Base-by-base conservation (phyloP, 2,797 vertebrate species). In the Halcyon leucocephala region DNA sequence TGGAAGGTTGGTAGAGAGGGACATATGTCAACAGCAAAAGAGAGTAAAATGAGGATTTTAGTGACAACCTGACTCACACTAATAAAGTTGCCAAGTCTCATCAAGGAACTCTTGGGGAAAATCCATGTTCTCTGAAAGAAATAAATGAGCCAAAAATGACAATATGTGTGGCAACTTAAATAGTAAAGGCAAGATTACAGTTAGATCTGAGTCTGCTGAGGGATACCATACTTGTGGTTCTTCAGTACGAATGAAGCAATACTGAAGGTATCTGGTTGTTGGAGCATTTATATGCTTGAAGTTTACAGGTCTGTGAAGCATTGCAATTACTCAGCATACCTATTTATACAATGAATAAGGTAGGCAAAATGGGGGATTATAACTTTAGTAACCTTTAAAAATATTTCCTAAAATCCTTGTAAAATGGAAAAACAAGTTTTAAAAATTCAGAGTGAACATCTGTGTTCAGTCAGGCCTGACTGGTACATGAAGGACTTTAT, bases 61-160 rank as follows among this genome's bases (percentile, higher is more conserved):
- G 58, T 74, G 55, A 72, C 42, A 90, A 22, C 19, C 12, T 74
- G 37, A 37, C 46, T 90, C 16, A 9, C 48, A 76, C 6, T 81
- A 46, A 82, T 71, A 52, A 20, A 86, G 52, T 89, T 95, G 35
- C 25, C 14, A 94, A 91, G 88, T 88, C 52, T 97, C 31, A 83
- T 96, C 86, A 92, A 91, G 42, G 76, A 92, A 61, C 52, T 91
- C 61, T 52, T 96, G 78, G 70, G 55, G 71, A 89, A 54, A 57
- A 64, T 79, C 42, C 42, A n/a, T 57, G 60, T 73, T 93, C 67
- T 84, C 55, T 76, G 35, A 74, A 95, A 57, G 77, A 74, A 29
- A 79, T 70, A 92, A 89, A 85, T 82, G 20, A 69, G 48, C 31
- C 77, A 92, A 65, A 96, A 97, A 93, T 69, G 41, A 76, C 71